These are phyloP conservation scores for Eilema griseolum DNA, from an alignment of 2,888 invertebrate genomes.

Conservation along the genomic window DNA sequence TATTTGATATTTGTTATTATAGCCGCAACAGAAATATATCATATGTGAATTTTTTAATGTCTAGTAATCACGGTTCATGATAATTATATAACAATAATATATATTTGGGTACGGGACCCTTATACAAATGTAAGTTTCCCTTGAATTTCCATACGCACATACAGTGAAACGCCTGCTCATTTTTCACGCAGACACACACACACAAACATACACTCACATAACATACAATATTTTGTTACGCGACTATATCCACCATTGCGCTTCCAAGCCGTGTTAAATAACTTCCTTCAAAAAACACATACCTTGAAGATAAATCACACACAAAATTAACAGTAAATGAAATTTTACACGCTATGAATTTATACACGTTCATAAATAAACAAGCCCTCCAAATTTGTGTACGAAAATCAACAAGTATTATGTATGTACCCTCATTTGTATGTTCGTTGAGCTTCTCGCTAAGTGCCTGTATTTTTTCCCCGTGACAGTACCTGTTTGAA, in stretches of 20 bases:
- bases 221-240: background rate
- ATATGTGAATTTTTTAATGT: too few species aligned
- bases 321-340: background rate
- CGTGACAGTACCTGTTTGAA: constrained; percentile 29
- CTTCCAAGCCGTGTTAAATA: background rate
- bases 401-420: constrained; percentile 17
- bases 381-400: background rate
- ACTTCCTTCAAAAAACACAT: background rate
- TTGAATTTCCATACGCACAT: too few species aligned
- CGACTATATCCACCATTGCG: background rate
- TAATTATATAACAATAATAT: too few species aligned
- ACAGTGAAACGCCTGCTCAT: too few species aligned
- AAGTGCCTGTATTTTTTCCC: constrained; percentile 27
- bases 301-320: background rate
- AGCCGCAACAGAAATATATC: too few species aligned
- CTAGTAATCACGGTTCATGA: too few species aligned
- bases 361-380: background rate
- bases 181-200: too few species aligned
- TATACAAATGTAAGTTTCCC: too few species aligned
- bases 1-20: too few species aligned
- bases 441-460: constrained; percentile 5
- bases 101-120: too few species aligned
- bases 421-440: constrained; percentile 13
- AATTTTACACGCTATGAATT: constrained; percentile 3
- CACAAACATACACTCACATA: too few species aligned